Base-by-base conservation (phyloP, 1,140 invertebrate genomes). In the Babylonia areolata region DNA sequence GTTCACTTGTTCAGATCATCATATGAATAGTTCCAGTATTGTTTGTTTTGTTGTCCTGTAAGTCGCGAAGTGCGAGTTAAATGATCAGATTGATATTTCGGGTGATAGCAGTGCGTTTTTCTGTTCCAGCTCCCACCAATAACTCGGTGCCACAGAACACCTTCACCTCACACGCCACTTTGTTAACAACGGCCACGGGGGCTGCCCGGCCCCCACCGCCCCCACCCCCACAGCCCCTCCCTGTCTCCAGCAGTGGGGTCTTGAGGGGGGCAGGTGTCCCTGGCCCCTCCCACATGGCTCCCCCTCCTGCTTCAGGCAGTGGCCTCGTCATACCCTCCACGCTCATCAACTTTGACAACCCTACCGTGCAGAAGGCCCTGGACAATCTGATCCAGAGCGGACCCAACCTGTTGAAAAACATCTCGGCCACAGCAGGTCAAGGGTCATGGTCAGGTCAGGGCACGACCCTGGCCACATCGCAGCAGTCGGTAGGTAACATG, bases 81-180 rank as follows among this genome's bases (percentile, higher is more conserved):
- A n/a, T n/a, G n/a, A n/a, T n/a, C n/a, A n/a, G n/a, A n/a, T n/a
- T n/a, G n/a, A n/a, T n/a, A n/a, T n/a, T n/a, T n/a, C n/a, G n/a
- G n/a, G n/a, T 64, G 58, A 64, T 2, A 11, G 58, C 28, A 23
- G 28, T 64, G 58, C 58, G 15, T 12, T 35, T 11, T 73, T 33
- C 3, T 40, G 75, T 77, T 77, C 3, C 75, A 77, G 75, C 75
- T 3, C 37, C 75, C 75, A 97, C 98, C 90, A 97, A 96, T 88
- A 96, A 97, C 88, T 98, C 98, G 85, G 94, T 98, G 46, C 97
- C 75, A 5, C 75, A 40, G 37, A 77, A 40, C 37, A 77, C 75
- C 35, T 23, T 64, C 58, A 64, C 58, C 58, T 64, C 58, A 12
- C 58, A 64, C 9, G 87, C 87, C 84, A 88, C n/a, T 85, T 89